Conservation (phyloP, 2,888 invertebrate species). For the Polylopha cassiicola region DNA sequence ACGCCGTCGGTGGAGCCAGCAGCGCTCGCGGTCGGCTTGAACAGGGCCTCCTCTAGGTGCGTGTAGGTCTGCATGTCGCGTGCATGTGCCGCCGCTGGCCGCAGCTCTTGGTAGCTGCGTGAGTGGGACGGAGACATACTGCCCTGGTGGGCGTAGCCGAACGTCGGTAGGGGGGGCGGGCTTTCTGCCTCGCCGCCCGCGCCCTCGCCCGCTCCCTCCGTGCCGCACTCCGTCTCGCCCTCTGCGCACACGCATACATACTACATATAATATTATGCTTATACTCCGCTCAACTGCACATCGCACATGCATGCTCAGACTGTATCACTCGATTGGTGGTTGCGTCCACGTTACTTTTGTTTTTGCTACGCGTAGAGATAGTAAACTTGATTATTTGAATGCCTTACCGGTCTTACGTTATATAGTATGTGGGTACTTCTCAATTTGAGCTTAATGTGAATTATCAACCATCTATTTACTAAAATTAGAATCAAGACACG, state of each 20-base stretch:
- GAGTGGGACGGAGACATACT: slow-evolving; percentile 57
- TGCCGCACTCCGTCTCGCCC: slow-evolving; percentile 51
- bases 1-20: slow-evolving; percentile 44
- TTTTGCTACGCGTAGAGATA: slow-evolving; percentile 13
- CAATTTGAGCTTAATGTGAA: too few relatives aligned
- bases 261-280: slow-evolving; percentile 13
- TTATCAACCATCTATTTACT: too few relatives aligned
- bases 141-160: slow-evolving; percentile 59
- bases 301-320: slow-evolving; percentile 13
- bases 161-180: slow-evolving; percentile 57
- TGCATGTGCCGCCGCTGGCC: slow-evolving; percentile 54
- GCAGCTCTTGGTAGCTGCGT: slow-evolving; percentile 73
- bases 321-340: slow-evolving; percentile 19
- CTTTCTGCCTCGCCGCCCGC: slow-evolving; percentile 45
- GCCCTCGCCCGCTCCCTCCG: slow-evolving; percentile 24
- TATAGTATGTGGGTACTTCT: too few relatives aligned
- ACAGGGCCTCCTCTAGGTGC: slow-evolving; percentile 57
- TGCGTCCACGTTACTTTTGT: slow-evolving; percentile 12
- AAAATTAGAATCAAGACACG: too few relatives aligned
- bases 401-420: too few relatives aligned
- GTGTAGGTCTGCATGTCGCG: slow-evolving; percentile 69
- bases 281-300: slow-evolving; percentile 21
- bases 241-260: slow-evolving; percentile 54
- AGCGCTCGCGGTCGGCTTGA: slow-evolving; percentile 41
- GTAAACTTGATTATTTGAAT: background rate